Evolutionary conservation across 53 echinoderm and acorn worm genomes (phyloP).

Genomic region (Holothuria leucospilota): DNA sequence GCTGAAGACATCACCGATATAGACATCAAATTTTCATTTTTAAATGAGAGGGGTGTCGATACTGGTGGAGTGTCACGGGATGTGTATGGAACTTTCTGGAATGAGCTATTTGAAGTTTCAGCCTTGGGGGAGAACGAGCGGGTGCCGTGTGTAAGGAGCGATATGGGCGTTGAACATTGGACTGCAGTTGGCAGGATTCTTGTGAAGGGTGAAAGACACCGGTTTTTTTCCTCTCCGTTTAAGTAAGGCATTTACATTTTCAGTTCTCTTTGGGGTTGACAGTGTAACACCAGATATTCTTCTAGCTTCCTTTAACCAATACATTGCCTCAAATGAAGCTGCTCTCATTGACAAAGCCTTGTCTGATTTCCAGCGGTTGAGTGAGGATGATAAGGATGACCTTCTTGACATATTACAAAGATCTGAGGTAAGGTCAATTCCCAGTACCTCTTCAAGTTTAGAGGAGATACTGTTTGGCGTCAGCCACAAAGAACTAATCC

Average conservation of each 20-base stretch:
- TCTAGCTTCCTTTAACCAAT: not conserved
- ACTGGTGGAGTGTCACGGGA: conserved; percentile 14
- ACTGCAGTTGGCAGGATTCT: conserved; percentile 15
- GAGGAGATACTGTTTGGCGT: not conserved
- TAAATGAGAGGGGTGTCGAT: not conserved
- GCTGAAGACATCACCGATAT: not conserved
- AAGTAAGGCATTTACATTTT: too few species aligned
- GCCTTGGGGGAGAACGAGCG: conserved; percentile 3
- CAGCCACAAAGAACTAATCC: conserved; percentile 8
- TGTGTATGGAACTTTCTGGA: not conserved
- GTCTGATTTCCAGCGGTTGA: not conserved
- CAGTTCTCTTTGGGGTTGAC: too few species aligned
- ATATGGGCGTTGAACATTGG: conserved; percentile 4
- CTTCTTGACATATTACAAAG: not conserved
- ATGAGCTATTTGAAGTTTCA: not conserved
- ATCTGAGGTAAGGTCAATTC: conserved; percentile 3
- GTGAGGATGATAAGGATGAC: not conserved
- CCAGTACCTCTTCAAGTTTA: not conserved
- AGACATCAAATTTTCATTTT: conserved; percentile 12
- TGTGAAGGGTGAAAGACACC: not conserved
- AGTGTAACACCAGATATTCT: not conserved
- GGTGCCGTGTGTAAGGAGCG: not conserved
- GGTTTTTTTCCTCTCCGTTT: not conserved
- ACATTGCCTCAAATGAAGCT: not conserved
- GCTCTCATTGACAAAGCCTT: not conserved